Base-by-base conservation (phyloP, 2,888 invertebrate genomes). In the Agriotes lineatus region DNA sequence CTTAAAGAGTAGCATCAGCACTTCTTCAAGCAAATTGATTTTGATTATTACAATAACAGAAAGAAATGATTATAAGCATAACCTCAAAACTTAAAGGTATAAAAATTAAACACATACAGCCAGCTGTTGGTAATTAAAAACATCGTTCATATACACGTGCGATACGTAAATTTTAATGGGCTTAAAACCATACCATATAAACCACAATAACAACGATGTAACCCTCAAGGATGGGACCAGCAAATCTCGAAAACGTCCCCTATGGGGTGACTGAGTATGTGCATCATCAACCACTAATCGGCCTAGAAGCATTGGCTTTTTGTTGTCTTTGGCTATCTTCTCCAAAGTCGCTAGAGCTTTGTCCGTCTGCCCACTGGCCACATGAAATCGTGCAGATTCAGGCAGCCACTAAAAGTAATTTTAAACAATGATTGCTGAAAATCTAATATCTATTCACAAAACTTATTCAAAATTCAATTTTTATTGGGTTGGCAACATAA, bases 331-430 rank as follows among this genome's bases (percentile, higher is more conserved):
- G 0, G 97, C 96, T 75, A 96, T 91, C 85, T 94, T 89, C 85
- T 95, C 92, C 60, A 97, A 85, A 0, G 95, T 96, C 64, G 90
- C 89, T 64, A 96, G 83, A 0, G 97, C 97, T 83, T 92, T 92
- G 67, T 96, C 96, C 2, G 93, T 90, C 80, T 94, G 91, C 0
- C 97, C 97, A 76, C 92, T 90, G 0, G 95, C 92, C 30, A 96
- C 93, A 78, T 96, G 93, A 83, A 89, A 97, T 69, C 96, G 87
- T 0, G 96, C 96, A 69, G 96, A 96, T 84, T 97, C 97, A 19
- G 97, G 97, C 61, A 97, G 85, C 96, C 96, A 97, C 96, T 96
- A 83, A 56, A 87, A 86, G 50, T 65, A 57, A 30, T n/a, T n/a
- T n/a, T n/a, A n/a, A n/a, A n/a, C n/a, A n/a, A n/a, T n/a, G n/a